Evolutionary conservation across 2,113 vertebrate genomes (phyloP), one percentile per base, ranked within the genome.

Genomic region (Haemorhous mexicanus): DNA sequence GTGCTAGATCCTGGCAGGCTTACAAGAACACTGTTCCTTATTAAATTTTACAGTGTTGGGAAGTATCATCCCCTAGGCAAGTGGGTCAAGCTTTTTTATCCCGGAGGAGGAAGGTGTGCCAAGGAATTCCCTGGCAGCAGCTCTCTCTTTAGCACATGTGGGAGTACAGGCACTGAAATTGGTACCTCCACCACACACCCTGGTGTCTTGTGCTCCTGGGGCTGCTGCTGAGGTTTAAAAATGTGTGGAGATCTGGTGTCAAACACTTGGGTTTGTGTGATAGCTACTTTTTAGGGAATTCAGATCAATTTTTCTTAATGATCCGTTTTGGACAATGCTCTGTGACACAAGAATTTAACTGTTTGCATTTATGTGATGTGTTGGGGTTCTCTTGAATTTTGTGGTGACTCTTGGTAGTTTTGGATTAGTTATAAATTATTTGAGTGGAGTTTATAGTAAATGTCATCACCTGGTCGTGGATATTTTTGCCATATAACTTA

Each of bases 71-170:
- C 75, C 37, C 33, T 35, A 61, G 49, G 50, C 49, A 62, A 76
- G 77, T 73, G 55, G 63, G 39, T 76, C 72, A 73, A 63, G 33
- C 44, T 89, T 37, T 72, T 41, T 17, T 28, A 1, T 8, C 17
- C 20, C 28, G 17, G 53, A 55, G 66, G 33, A 64, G 30, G 33
- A 81, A 49, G 32, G 23, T 0, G 0, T 49, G 58, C n/a, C 77
- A 39, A 63, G 88, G 69, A 74, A 78, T 81, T 84, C 69, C 61
- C 55, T 81, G 86, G 61, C 49, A 74, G 55, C 78, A 70, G 39
- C 66, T 64, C 21, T 35, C 32, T 61, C 41, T 44, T 8, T 13
- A 46, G 28, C 49, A 39, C 1, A 0, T 4, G 79, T 44, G 68
- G 37, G 37, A 67, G 52, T 19, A 7, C 2, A 2, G 47, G 43